Evolutionary conservation across 2,797 vertebrate genomes (phyloP).

Genomic region (Rhodeus uyekii): DNA sequence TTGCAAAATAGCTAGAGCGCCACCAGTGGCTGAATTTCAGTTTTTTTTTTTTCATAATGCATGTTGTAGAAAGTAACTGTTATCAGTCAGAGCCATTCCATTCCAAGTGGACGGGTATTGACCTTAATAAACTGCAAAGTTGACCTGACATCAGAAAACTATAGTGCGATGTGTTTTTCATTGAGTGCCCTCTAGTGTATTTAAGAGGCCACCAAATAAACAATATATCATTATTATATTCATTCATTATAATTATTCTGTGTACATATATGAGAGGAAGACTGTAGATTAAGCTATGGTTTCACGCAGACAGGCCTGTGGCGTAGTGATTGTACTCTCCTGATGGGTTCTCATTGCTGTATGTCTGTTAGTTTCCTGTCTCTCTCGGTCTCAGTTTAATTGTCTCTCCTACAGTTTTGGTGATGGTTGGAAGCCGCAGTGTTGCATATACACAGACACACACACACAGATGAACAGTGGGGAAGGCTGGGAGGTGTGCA

Average conservation of each 20-base stretch:
- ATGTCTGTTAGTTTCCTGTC: slow-evolving; percentile 36
- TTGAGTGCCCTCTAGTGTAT: background rate
- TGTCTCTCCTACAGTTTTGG: slow-evolving; percentile 27
- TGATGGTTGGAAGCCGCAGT: slow-evolving; percentile 3
- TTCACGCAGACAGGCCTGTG: slow-evolving; percentile 24
- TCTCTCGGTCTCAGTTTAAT: slow-evolving; percentile 19
- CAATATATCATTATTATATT: background rate
- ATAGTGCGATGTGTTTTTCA: background rate
- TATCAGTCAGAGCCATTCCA: background rate
- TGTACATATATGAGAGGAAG: slow-evolving; percentile 16
- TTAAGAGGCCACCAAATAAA: background rate
- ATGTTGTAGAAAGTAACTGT: background rate
- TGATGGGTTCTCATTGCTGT: slow-evolving; percentile 33
- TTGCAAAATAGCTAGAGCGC: too few relatives aligned
- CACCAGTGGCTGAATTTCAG: too few relatives aligned
- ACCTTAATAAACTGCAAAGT: background rate
- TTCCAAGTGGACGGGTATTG: background rate
- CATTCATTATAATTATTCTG: slow-evolving; percentile 16
- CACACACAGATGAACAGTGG: slow-evolving; percentile 25
- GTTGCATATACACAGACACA: slow-evolving; percentile 15
- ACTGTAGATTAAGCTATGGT: slow-evolving; percentile 4
- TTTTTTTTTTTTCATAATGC: background rate
- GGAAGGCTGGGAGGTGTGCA: slow-evolving; percentile 26
- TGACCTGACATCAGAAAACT: background rate
- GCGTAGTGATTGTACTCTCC: slow-evolving; percentile 32